Base-by-base conservation (phyloP, 2,888 invertebrate species). In the Alloplasta piceator region DNA sequence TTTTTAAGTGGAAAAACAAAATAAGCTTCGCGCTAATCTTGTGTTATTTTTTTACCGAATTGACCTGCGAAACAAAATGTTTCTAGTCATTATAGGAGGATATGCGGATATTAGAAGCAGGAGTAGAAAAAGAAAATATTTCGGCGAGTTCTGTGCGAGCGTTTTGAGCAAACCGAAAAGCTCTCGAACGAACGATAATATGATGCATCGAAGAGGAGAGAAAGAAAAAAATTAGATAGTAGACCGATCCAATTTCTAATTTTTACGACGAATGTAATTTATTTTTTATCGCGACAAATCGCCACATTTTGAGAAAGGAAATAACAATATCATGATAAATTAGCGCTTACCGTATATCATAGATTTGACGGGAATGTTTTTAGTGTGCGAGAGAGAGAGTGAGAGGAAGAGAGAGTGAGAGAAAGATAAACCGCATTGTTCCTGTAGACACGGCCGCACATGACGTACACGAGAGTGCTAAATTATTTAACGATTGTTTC, bases 41-140 rank as follows among this genome's bases (percentile, higher is more conserved):
- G 86, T 85, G 87, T 89, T 90, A 89, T 90, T 90, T 91, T 91
- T 91, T 91, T 90, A 91, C 89, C 87, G 89, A 90, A 75, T 89
- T 89, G 87, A 90, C 87, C 86, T 86, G 85, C 84, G 88, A 89
- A 88, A 88, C 86, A 85, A 90, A 86, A 72, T 73, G 88, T 89
- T 90, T 91, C 91, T 91, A 91, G 91, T 91, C 91, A 90, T 88
- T 84, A 82, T 85, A 72, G 80, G 82, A 76, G 71, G 70, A 76
- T 78, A 71, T 78, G 60, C 72, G 70, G 48, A 77, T 56, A 60
- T 60, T 68, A 56, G 82, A 76, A 82, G 82, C 80, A 74, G 79
- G 78, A 80, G 76, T 26, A 56, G 84, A 84, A 78, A 78, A 82
- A 78, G 75, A 76, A 77, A 82, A 85, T 78, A 39, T 50, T 76